A percentile compares a stretch with the other conserved stretches of the same genome.
Conservation (phyloP, 2,888 invertebrate species). For the Oasisia sp. region DNA sequence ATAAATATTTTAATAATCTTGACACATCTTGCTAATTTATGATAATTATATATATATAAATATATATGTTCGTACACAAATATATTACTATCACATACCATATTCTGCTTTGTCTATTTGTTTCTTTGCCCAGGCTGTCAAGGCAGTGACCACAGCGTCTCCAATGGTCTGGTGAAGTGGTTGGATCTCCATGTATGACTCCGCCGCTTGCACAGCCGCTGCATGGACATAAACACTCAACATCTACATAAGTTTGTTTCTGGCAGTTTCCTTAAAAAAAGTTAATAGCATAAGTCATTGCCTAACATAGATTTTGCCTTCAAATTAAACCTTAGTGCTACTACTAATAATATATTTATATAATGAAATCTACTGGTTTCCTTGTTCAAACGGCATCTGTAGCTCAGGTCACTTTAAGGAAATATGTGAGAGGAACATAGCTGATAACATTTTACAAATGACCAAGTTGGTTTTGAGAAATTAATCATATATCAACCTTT, state of each 20-base stretch:
- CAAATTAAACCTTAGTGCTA: too few relatives aligned
- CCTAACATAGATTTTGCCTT: too few relatives aligned
- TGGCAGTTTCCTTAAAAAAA: background rate
- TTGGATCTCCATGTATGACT: constrained; percentile 60
- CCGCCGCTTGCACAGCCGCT: constrained; percentile 47
- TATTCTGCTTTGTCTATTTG: background rate
- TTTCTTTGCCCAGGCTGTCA: constrained; percentile 30
- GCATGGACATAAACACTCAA: background rate
- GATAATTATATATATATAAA: background rate
- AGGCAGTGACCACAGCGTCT: constrained; percentile 59
- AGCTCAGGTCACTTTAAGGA: background rate
- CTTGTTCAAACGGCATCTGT: background rate
- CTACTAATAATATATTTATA: too few relatives aligned
- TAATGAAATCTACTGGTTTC: background rate
- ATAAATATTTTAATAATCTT: background rate
- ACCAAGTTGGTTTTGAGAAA: too few relatives aligned
- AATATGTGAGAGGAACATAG: background rate
- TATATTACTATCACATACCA: background rate
- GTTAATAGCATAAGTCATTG: too few relatives aligned
- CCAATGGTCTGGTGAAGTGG: constrained; percentile 63
- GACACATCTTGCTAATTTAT: background rate
- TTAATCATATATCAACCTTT: constrained; percentile 46
- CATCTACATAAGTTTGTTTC: background rate
- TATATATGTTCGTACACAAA: background rate
- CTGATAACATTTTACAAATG: too few relatives aligned